Conservation (phyloP, 2,113 vertebrate species). For the human (Homo sapiens) region GRCh38 chr20:24039001-24039500, state of each 20-base stretch:
- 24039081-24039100: background rate
- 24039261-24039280: background rate
- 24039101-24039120: background rate
- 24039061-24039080: background rate
- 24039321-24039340: no score
- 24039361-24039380: no score
- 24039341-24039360: rapidly evolving
- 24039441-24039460: background rate
- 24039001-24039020: background rate
- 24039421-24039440: background rate
- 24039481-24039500: background rate
- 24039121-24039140: background rate
- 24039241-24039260: background rate
- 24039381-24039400: background rate
- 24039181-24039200: background rate
- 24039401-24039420: background rate
- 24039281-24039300: background rate
- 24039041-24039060: background rate
- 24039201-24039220: background rate
- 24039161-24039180: background rate
- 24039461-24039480: background rate
- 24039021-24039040: rapidly evolving
- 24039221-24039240: background rate
- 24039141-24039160: background rate
- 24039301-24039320: background rate